Base-by-base conservation (phyloP, 2,888 invertebrate species). In the Lamproptera curius region DNA sequence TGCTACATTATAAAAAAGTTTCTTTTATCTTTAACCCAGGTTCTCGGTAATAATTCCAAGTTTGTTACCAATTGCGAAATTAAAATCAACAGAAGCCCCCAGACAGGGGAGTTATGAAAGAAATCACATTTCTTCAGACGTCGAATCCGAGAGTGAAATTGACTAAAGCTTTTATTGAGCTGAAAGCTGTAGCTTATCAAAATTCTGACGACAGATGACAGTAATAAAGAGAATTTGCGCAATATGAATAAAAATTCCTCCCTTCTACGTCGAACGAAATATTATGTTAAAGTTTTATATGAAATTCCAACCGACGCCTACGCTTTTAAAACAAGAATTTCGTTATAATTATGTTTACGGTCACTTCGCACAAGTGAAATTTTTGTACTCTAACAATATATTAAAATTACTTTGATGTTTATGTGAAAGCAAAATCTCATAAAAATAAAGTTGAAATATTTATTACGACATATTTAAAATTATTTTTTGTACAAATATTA, bases 141-240 rank as follows among this genome's bases (percentile, higher is more conserved):
- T 43, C 34, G 38, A 49, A 49, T 35, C 39, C 31, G 34, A 34
- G 39, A 48, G 35, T 43, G 48, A 49, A 43, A 49, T 49, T 43
- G 28, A 39, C 39, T 43, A 43, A 34, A 43, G 43, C 13, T 43
- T 43, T 43, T 36, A 49, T 43, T 43, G 48, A 49, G 26, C 34
- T 35, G 34, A 49, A 49, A 38, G 39, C 39, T 38, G 38, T 35
- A 43, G 17, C 48, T 35, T 43, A 49, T 49, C 39, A 49, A 49
- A 49, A 49, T 43, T 49, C 39, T 16, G 34, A 33, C 38, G 43
- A 40, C 40, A 43, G 40, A 39, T 49, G 43, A 39, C 35, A 40
- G 43, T 49, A 49, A 49, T 49, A 49, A 35, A 43, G 48, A 39
- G 28, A 33, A 39, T 49, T 40, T 36, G 28, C 40, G 13, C 43